These are phyloP conservation scores for Cyrtorhinus lividipennis DNA, from an alignment of 1,140 invertebrate species.

Conservation along the genomic window DNA sequence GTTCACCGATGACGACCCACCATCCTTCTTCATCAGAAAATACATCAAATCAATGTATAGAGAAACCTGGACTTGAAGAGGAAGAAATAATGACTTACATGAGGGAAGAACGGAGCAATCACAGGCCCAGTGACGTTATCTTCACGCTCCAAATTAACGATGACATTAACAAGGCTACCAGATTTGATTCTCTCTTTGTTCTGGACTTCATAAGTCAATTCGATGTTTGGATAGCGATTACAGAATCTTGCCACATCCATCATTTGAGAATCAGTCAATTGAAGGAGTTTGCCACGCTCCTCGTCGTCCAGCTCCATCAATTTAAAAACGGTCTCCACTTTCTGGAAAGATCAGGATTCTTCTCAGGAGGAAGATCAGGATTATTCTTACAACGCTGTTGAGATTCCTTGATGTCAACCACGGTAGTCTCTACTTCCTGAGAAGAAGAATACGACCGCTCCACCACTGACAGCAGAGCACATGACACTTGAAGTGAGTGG, in stretches of 20 bases:
- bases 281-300: slow-evolving; percentile 70
- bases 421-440: too few relatives aligned
- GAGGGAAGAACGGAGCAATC: slow-evolving; percentile 92
- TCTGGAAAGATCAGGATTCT: too few relatives aligned
- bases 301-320: slow-evolving; percentile 97
- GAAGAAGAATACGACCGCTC: too few relatives aligned
- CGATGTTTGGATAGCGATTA: slow-evolving; percentile 98
- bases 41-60: slow-evolving; percentile 15
- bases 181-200: slow-evolving; percentile 66
- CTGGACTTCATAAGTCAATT: slow-evolving; percentile 82
- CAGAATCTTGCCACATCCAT: slow-evolving; percentile 96
- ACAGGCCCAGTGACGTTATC: slow-evolving; percentile 94
- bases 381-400: too few relatives aligned
- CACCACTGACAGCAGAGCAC: too few relatives aligned
- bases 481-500: too few relatives aligned
- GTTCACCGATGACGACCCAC: slow-evolving; percentile 99
- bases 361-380: slow-evolving; percentile 33
- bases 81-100: slow-evolving; percentile 2
- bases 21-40: slow-evolving; percentile 76
- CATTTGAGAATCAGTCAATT: slow-evolving; percentile 76
- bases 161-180: slow-evolving; percentile 68
- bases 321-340: slow-evolving; percentile 93
- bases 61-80: neutral
- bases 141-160: slow-evolving; percentile 88
- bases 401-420: too few relatives aligned